These are phyloP conservation scores for Sitobion miscanthi DNA, from an alignment of 1,140 invertebrate species.

Conservation along the genomic window DNA sequence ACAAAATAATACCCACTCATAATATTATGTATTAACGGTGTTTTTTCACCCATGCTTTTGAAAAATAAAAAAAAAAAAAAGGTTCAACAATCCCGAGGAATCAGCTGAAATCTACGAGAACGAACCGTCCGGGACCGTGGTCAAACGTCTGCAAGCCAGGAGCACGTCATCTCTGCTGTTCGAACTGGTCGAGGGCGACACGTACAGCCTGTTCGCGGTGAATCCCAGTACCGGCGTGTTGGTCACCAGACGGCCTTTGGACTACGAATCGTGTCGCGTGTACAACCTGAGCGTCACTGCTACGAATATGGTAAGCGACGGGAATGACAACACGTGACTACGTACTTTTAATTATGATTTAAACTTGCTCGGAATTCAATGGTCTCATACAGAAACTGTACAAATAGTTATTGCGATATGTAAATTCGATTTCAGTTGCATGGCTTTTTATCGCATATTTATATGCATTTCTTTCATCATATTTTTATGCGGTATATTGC, in stretches of 20 bases:
- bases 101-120: conserved; percentile 86
- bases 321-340: not conserved
- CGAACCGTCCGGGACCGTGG: conserved; percentile 76
- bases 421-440: not conserved
- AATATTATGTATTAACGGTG: not conserved
- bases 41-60: not conserved
- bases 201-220: conserved; percentile 76
- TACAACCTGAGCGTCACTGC: conserved; percentile 86
- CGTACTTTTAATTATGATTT: not conserved
- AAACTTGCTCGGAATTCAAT: not conserved
- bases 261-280: conserved; percentile 77
- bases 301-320: conserved; percentile 78
- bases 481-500: not conserved
- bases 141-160: conserved; percentile 78
- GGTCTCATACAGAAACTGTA: not conserved
- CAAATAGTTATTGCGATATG: not conserved
- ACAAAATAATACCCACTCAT: not conserved
- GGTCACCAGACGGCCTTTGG: conserved; percentile 74
- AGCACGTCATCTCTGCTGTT: conserved; percentile 82
- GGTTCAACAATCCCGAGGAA: conserved; percentile 71
- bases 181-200: conserved; percentile 80
- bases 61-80: conserved; percentile 57
- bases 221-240: conserved; percentile 86
- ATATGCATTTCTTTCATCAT: not conserved
- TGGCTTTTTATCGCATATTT: not conserved